Percentiles rank a stretch among this genome's conserved stretches.
These are phyloP conservation scores for Cryptoprocta ferox DNA, from an alignment of 2,797 vertebrate genomes.

Conservation along the genomic window DNA sequence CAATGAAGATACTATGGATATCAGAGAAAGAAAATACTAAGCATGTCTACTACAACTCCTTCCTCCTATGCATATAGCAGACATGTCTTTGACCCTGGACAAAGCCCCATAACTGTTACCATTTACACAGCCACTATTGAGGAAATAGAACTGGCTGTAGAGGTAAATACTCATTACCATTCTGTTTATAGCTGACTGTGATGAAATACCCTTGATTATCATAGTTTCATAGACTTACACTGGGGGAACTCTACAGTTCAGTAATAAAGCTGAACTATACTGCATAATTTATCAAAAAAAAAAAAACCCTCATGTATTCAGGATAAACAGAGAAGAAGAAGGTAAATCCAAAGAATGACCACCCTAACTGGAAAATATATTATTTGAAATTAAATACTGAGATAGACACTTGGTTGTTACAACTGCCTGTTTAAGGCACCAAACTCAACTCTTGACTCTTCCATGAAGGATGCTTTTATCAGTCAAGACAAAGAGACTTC, in stretches of 20 bases:
- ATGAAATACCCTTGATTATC: neutral
- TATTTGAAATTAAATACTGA: neutral
- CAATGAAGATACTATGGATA: neutral
- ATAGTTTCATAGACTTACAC: neutral
- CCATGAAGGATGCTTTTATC: neutral
- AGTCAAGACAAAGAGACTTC: neutral
- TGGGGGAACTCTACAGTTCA: neutral
- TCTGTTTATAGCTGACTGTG: neutral
- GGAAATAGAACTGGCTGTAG: neutral
- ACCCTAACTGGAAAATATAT: neutral
- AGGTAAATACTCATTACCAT: neutral
- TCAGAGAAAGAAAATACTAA: neutral
- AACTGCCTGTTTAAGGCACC: neutral
- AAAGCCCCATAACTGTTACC: neutral
- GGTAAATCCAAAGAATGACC: neutral
- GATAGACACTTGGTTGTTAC: neutral
- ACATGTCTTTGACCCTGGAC: rapidly evolving
- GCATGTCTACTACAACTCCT: neutral
- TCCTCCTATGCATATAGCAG: neutral
- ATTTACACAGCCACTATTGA: neutral
- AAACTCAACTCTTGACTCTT: neutral
- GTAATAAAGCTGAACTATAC: neutral
- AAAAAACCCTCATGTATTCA: neutral
- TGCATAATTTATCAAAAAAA: neutral
- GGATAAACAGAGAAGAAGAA: neutral